Evolutionary conservation across 1,140 invertebrate genomes (phyloP).

Genomic region (Idris sp.): DNA sequence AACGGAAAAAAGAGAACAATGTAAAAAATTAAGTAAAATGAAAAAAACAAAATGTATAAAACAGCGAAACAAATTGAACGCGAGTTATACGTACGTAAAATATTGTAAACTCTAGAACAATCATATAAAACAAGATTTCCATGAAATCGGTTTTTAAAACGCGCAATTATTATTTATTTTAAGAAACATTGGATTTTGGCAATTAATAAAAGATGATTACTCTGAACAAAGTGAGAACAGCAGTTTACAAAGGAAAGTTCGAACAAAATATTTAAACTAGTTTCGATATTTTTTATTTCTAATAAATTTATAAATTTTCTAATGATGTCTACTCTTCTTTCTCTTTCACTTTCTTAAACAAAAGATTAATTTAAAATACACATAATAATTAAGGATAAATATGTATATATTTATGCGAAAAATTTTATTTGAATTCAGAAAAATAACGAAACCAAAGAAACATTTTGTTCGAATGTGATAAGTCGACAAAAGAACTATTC

Average conservation of each 20-base stretch:
- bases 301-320: no score
- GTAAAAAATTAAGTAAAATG: no score
- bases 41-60: no score
- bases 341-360: no score
- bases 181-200: no score
- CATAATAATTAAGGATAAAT: neutral
- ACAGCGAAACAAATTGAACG: no score
- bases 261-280: neutral
- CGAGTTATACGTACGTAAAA: constrained; percentile 7
- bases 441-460: neutral
- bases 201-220: no score
- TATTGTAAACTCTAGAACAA: neutral
- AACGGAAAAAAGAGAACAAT: no score
- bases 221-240: no score
- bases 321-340: neutral
- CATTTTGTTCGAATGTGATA: constrained; percentile 18
- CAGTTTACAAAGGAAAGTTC: constrained; percentile 5
- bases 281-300: constrained; percentile 1
- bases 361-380: neutral
- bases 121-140: constrained; percentile 17
- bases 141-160: no score
- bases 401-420: constrained; percentile 7
- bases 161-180: neutral
- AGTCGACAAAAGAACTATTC: neutral
- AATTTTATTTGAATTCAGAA: constrained; percentile 1